phyloP scores from a whole-genome alignment of 2,113 vertebrate genomes.

The Malurus alboscapulatus region DNA sequence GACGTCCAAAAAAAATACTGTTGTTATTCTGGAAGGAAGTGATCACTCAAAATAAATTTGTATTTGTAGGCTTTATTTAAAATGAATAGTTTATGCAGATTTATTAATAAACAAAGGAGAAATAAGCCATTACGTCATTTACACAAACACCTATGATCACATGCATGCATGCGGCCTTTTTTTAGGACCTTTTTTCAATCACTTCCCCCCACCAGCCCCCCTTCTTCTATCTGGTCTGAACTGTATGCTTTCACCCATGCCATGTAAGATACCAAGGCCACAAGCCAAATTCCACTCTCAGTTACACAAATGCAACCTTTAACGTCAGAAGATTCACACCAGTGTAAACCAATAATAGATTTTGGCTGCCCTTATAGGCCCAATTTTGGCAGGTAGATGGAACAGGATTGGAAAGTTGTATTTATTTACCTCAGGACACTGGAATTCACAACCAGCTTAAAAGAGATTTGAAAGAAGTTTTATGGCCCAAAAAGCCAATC shows the following conservation, averaged over 20 bases:
- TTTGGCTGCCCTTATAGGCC: slow-evolving; percentile 16
- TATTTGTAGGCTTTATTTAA: not conserved
- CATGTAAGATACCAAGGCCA: not conserved
- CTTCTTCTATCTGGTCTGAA: not conserved
- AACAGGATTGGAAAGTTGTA: not conserved
- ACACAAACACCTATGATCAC: not conserved
- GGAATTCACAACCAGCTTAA: not conserved
- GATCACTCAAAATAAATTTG: not conserved
- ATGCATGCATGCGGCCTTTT: not conserved
- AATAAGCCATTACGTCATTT: not conserved
- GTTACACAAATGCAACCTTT: slow-evolving; percentile 6
- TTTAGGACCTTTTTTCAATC: not conserved
- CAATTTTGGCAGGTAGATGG: not conserved
- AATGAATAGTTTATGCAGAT: not conserved
- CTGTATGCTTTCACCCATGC: not conserved
- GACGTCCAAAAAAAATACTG: not conserved
- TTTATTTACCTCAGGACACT: slow-evolving; percentile 31
- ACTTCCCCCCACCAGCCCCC: not conserved
- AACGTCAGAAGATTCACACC: not conserved
- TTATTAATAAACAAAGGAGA: not conserved
- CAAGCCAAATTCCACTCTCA: slow-evolving; percentile 27
- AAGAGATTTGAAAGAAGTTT: slow-evolving; percentile 14
- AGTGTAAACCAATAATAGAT: slow-evolving; percentile 46
- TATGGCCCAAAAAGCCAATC: slow-evolving; percentile 8
- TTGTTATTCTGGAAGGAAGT: not conserved